Evolutionary conservation across 2,797 vertebrate species (phyloP).

Genomic region (Syngnathus acus): DNA sequence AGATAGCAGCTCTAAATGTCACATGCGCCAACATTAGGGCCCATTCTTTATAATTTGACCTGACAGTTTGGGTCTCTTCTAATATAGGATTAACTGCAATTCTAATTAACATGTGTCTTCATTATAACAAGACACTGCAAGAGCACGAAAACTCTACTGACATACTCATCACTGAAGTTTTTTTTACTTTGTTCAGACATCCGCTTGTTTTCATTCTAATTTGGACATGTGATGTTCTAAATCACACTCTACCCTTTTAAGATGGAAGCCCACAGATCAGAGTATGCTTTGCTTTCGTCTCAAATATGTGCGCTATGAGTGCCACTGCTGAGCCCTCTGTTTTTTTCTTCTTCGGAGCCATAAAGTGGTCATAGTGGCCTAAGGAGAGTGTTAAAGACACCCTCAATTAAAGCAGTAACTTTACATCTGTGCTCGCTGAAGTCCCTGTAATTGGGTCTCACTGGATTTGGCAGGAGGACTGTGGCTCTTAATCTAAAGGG

Average conservation of each 20-base stretch:
- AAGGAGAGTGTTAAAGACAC: slow-evolving; percentile 61
- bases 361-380: slow-evolving; percentile 52
- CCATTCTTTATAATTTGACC: slow-evolving; percentile 79
- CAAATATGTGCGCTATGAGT: slow-evolving; percentile 51
- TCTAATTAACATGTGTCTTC: slow-evolving; percentile 73
- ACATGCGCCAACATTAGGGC: slow-evolving; percentile 63
- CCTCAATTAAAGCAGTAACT: slow-evolving; percentile 67
- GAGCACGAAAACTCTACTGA: slow-evolving; percentile 25
- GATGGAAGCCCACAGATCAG: slow-evolving; percentile 39
- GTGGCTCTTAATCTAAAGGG: slow-evolving; percentile 37
- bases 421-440: slow-evolving; percentile 51
- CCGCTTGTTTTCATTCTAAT: slow-evolving; percentile 33
- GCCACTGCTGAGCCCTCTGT: slow-evolving; percentile 34
- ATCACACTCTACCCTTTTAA: slow-evolving; percentile 24
- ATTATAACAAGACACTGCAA: slow-evolving; percentile 53
- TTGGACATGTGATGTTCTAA: slow-evolving; percentile 21
- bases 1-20: slow-evolving; percentile 71
- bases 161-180: slow-evolving; percentile 34
- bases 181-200: slow-evolving; percentile 35
- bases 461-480: slow-evolving; percentile 55
- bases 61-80: slow-evolving; percentile 74
- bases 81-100: slow-evolving; percentile 76
- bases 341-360: slow-evolving; percentile 47
- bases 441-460: slow-evolving; percentile 70
- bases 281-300: slow-evolving; percentile 43